These are phyloP conservation scores for Silvanus unidentatus DNA, from an alignment of 2,888 invertebrate genomes.

Conservation along the genomic window DNA sequence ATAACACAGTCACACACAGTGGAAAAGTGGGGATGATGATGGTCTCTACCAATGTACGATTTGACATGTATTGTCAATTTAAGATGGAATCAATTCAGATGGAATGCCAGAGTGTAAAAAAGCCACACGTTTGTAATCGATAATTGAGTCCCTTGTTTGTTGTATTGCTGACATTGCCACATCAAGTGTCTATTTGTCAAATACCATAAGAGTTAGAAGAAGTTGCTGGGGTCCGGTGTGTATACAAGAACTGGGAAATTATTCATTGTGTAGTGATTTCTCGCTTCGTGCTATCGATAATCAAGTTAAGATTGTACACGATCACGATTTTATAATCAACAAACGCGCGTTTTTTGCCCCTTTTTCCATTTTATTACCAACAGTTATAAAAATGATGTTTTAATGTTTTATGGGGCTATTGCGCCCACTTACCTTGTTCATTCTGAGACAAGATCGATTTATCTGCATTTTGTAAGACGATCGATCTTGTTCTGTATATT, in stretches of 20 bases:
- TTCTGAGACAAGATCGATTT: too few species aligned
- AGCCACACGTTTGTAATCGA: conserved; percentile 12
- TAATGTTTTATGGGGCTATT: conserved; percentile 10
- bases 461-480: too few species aligned
- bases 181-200: conserved; percentile 14
- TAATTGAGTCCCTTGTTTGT: conserved; percentile 9
- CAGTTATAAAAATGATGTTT: background rate
- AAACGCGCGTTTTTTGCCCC: conserved; percentile 7
- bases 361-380: conserved; percentile 1
- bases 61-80: too few species aligned
- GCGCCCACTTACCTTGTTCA: conserved; percentile 1
- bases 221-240: conserved; percentile 2
- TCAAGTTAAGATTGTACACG: conserved; percentile 13
- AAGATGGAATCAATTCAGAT: too few species aligned
- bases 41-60: too few species aligned
- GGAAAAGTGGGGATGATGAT: too few species aligned
- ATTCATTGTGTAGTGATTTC: conserved; percentile 12
- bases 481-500: too few species aligned
- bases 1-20: too few species aligned
- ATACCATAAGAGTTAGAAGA: too few species aligned
- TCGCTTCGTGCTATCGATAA: conserved; percentile 13
- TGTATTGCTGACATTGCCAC: conserved; percentile 8
- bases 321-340: conserved; percentile 14
- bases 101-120: too few species aligned
- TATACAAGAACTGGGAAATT: background rate